These are phyloP conservation scores for Furcifer pardalis DNA, from an alignment of 2,797 vertebrate species.

Conservation along the genomic window DNA sequence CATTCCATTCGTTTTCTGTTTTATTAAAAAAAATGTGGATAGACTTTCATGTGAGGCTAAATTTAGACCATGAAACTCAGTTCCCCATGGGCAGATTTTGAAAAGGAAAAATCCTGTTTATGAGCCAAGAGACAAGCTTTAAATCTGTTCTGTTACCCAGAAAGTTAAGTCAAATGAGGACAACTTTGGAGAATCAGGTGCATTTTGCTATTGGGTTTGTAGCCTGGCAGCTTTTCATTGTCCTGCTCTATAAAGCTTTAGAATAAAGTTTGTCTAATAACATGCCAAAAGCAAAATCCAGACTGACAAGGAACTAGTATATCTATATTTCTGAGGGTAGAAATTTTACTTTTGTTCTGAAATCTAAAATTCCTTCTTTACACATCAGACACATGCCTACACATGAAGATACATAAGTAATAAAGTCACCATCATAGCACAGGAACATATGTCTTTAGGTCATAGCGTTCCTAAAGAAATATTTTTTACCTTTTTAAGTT, in stretches of 20 bases:
- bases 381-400: no score
- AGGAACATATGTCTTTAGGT: no score
- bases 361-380: not conserved
- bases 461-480: no score
- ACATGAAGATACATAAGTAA: no score
- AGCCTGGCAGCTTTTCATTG: constrained; percentile 31
- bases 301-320: constrained; percentile 7
- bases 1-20: not conserved
- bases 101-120: constrained; percentile 40
- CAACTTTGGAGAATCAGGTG: constrained; percentile 38
- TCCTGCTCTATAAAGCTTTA: not conserved
- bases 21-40: not conserved
- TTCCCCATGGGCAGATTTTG: constrained; percentile 27
- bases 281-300: not conserved
- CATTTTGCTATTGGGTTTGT: constrained; percentile 2
- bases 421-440: no score
- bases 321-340: not conserved
- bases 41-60: constrained; percentile 39
- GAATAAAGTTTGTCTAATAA: constrained; percentile 9
- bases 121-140: constrained; percentile 38
- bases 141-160: constrained; percentile 43
- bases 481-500: no score
- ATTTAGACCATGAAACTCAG: constrained; percentile 21
- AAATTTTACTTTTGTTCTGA: not conserved
- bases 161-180: constrained; percentile 50